Conservation (phyloP, 1,140 invertebrate species). For the Drosophila trapezifrons region DNA sequence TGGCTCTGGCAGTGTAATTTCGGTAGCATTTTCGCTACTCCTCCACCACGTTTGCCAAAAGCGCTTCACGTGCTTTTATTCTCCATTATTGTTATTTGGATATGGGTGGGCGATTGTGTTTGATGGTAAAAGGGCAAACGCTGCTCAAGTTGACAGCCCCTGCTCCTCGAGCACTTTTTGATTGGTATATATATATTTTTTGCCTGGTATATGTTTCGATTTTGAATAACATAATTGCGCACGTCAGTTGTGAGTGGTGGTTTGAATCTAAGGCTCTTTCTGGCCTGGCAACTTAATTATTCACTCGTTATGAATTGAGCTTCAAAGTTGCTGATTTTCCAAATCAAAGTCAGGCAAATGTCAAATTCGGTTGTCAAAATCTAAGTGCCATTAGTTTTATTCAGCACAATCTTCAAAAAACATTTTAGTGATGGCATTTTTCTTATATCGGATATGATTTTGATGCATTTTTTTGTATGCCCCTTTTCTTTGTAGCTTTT, state of each 20-base stretch:
- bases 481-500: slow-evolving; percentile 15
- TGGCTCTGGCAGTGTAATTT: slow-evolving; percentile 28
- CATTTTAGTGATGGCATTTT: slow-evolving; percentile 48
- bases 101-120: slow-evolving; percentile 29
- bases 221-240: slow-evolving; percentile 72
- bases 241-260: slow-evolving; percentile 59
- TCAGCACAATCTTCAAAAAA: slow-evolving; percentile 22
- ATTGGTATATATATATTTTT: slow-evolving; percentile 2
- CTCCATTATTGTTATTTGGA: slow-evolving; percentile 38
- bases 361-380: slow-evolving; percentile 55
- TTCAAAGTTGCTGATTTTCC: slow-evolving; percentile 28
- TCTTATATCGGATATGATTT: slow-evolving; percentile 33
- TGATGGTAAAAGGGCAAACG: slow-evolving; percentile 57
- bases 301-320: slow-evolving; percentile 32
- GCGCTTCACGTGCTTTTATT: slow-evolving; percentile 55
- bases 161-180: slow-evolving; percentile 32
- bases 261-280: slow-evolving; percentile 37
- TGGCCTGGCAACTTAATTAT: slow-evolving; percentile 71
- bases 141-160: slow-evolving; percentile 47
- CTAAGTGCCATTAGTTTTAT: slow-evolving; percentile 14
- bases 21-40: slow-evolving; percentile 35
- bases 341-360: slow-evolving; percentile 61
- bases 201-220: slow-evolving; percentile 19
- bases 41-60: slow-evolving; percentile 52
- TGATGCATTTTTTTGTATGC: not conserved